Percentiles rank a stretch among this genome's conserved stretches.
Conservation (phyloP, 2,113 vertebrate genomes). For the Peromyscus leucopus region DNA sequence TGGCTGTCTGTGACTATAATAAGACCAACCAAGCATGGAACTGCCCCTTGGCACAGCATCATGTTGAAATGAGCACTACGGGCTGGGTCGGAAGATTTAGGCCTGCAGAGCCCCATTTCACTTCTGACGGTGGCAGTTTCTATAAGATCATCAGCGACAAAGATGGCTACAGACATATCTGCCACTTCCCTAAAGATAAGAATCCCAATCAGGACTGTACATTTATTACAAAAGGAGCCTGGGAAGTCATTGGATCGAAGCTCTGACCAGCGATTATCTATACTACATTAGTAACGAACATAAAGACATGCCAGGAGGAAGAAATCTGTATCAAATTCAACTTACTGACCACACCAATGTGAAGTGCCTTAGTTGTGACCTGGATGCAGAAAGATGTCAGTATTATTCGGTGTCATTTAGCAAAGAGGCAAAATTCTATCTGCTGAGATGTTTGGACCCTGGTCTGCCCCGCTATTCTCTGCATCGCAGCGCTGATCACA, state of each 20-base stretch:
- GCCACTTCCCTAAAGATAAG: constrained; percentile 83
- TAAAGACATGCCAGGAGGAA: constrained; percentile 89
- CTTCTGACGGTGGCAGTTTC: constrained; percentile 90
- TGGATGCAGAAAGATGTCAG: constrained; percentile 92
- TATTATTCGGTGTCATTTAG: constrained; percentile 96
- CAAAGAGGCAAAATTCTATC: constrained; percentile 91
- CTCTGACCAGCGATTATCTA: constrained; percentile 84
- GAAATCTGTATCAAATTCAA: constrained; percentile 94
- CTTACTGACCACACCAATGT: constrained; percentile 82
- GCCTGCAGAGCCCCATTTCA: constrained; percentile 92
- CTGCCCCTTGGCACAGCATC: constrained; percentile 80
- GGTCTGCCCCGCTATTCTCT: constrained; percentile 92
- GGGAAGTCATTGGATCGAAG: constrained; percentile 90
- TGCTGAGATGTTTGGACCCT: constrained; percentile 94
- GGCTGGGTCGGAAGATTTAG: constrained; percentile 97
- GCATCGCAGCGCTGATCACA: constrained; percentile 85
- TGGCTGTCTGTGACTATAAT: too few relatives aligned
- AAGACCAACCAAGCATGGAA: too few relatives aligned
- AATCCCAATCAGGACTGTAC: constrained; percentile 59
- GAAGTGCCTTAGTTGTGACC: constrained; percentile 92
- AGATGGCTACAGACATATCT: constrained; percentile 94
- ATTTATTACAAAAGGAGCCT: constrained; percentile 87
- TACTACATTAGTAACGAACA: constrained; percentile 97
- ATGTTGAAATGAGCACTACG: constrained; percentile 90
- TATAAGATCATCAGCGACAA: constrained; percentile 94